Evolutionary conservation across 2,888 invertebrate species (phyloP), one percentile per base, ranked within the genome.

Genomic region (Syritta pipiens): DNA sequence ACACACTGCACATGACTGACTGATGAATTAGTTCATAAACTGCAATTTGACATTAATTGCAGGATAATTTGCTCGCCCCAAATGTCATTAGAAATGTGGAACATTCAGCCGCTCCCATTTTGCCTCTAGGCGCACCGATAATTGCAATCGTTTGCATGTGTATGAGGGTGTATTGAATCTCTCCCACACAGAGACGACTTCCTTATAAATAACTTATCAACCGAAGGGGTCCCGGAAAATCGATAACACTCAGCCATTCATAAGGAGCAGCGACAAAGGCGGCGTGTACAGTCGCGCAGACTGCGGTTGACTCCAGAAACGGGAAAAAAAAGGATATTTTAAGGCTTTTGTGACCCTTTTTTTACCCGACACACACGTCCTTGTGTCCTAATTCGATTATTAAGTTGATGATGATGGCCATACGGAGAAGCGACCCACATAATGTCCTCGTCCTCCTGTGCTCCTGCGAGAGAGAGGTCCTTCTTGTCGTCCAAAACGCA

Each of bases 1-100:
- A 35, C 4, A n/a, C 17, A 37, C 28, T 32, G 10, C 49, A 30
- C 22, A 42, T 60, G 65, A 65, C 65, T 71, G 53, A 71, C 71
- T 68, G 74, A 67, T 62, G 74, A 79, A 62, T 79, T 79, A 74
- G 74, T 79, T 79, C 67, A 67, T 79, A 79, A 74, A 68, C 67
- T 68, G 79, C 62, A 79, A 79, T 79, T 79, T 67, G 60, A 79
- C 79, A 79, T 68, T 79, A 74, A 72, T 79, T 79, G 74, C 79
- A 51, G 68, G 55, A 72, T 74, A 74, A 79, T 79, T 79, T 72
- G 74, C 46, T 60, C 42, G 67, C 44, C 60, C 67, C 55, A 74
- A 74, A 72, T 79, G 74, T 46, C 74, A 57, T 67, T 74, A 68
- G 74, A 68, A 74, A 68, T 68, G 74, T 74, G 42, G 79, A 79